Base-by-base conservation (phyloP, 2,113 vertebrate genomes). In the Laticauda colubrina region DNA sequence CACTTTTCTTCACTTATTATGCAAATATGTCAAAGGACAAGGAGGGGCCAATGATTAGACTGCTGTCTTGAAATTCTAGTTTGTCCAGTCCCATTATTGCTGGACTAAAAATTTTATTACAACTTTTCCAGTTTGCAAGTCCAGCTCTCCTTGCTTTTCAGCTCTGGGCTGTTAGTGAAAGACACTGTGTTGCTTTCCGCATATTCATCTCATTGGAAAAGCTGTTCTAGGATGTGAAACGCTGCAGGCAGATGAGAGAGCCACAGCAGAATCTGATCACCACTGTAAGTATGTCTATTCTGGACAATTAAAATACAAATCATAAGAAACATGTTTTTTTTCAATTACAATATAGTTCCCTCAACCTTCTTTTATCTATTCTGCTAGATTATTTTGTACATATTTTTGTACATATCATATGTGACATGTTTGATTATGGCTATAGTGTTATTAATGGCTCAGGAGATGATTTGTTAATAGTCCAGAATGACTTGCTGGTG, bases 221-320 rank as follows among this genome's bases (percentile, higher is more conserved):
- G 12, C 45, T 51, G 43, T 5, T 4, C 11, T 69, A 61, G 29
- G 56, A 64, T 29, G 15, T 21, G 5, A 87, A 91, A 69, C 69
- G 87, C 26, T 93, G 95, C 94, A 93, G 87, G 61, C 51, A 94
- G 89, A 95, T 91, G n/a, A 45, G 90, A 55, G 88, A n/a, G 15
- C 23, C 90, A 54, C 29, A 93, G 57, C 93, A 43, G 89, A 48
- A 91, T 90, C 64, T 88, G 92, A 87, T 91, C 3, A n/a, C 56
- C 48, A 93, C 87, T 43, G 90, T 94, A 92, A 91, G 89, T 92
- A 89, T 34, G 89, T 54, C 45, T 56, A 89, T n/a, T 14, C 18
- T 0, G 48, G 89, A 24, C 21, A 92, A 90, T 43, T 29, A 9
- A 53, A 88, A 20, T 45, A 69, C 3, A 29, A 0, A 43, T 88